Evolutionary conservation across 2,888 invertebrate species (phyloP), one percentile per base, ranked within the genome.

Genomic region (Coleophora deauratella): DNA sequence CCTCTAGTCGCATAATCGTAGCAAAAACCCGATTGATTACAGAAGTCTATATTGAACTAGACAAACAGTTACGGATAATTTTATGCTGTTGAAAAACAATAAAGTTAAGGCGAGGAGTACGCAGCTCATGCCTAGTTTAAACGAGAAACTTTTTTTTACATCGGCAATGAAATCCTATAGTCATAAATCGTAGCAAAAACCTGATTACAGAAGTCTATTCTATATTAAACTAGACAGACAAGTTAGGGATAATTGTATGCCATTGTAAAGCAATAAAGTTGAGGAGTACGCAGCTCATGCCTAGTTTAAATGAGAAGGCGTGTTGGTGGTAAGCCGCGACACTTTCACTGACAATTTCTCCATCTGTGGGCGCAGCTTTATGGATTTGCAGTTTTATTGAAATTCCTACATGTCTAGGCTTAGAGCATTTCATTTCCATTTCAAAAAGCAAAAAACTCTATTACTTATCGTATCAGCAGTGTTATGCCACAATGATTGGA

Each of bases 291-390:
- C 49, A n/a, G 54, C 54, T 59, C 62, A 64, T 70, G 66, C 48
- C 78, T 77, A 71, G 62, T 75, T 76, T 76, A 70, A 77, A 79
- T 71, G 58, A 70, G 73, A 59, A 54, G 75, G 72, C 62, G 69
- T 57, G 44, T 40, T 42, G 51, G 61, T 47, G 72, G 72, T 51
- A 66, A 67, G 74, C 79, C 79, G 50, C 78, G 63, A 54, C 58
- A 64, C 79, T 79, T 79, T 80, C 78, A 72, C 70, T 48, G 45
- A 55, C 57, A 70, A 72, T 75, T 72, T 71, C 75, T 59, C 72
- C 59, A 55, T 51, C 60, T 67, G 64, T 59, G 68, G 66, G 55
- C 52, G 47, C 46, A 39, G 53, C 50, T 51, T 54, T 57, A 56
- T 55, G 57, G n/a, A 51, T 52, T 57, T 53, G 52, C 52, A 52